Evolutionary conservation across 2,888 invertebrate species (phyloP), one percentile per base, ranked within the genome.

Genomic region (Opisthograptis luteolata): DNA sequence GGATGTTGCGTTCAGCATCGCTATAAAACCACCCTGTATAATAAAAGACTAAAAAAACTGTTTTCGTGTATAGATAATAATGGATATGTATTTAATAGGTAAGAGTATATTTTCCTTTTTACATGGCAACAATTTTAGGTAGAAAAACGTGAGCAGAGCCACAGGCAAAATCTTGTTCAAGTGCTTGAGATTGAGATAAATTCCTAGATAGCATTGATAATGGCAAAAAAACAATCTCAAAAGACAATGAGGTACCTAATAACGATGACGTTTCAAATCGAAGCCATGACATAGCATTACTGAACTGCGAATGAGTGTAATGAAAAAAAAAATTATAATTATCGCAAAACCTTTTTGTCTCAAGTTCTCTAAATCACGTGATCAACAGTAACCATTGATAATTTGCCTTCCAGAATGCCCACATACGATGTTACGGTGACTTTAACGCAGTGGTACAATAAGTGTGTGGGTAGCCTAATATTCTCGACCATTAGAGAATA

Each of bases 201-300:
- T 12, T 7, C 13, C 17, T 24, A 8, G 12, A 65, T 66, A 9
- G 9, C 17, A 68, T 68, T 70, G 69, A 71, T 62, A 65, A 66
- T 52, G 66, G 67, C 68, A 79, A 73, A 78, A 76, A 81, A 79
- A 76, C 79, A 79, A 82, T 77, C 75, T 74, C 58, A 60, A 70
- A 71, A 83, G 78, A 84, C 84, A 85, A 84, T 84, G 77, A 78
- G 68, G 72, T 67, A 76, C 75, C 75, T 81, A 79, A 79, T 73
- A 68, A 80, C 74, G 67, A 73, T 73, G 76, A 73, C 62, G 66
- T 70, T 62, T 70, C 76, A 79, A 80, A 84, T 84, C 73, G 77
- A 75, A 79, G 73, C 75, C 83, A 84, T 84, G 85, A 84, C 84
- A 75, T 64, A 67, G 82, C 82, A 76, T 66, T n/a, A 73, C 74